phyloP scores from a whole-genome alignment of 2,797 vertebrate species.

The Danio choprae region DNA sequence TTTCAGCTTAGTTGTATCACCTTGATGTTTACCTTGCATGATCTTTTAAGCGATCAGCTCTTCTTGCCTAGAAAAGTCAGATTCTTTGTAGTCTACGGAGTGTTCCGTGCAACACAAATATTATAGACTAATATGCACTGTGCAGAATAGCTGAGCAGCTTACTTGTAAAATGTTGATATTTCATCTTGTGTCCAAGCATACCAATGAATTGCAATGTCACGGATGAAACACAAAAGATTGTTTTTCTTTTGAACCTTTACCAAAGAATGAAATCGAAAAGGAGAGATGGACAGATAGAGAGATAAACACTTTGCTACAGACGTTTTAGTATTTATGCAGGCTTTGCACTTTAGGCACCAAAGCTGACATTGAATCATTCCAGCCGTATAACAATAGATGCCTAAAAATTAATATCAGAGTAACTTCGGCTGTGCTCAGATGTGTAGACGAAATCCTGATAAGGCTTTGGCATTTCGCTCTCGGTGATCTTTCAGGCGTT shows the following conservation, averaged over 20 bases:
- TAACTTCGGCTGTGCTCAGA: not conserved
- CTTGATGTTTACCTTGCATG: not conserved
- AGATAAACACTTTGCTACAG: not conserved
- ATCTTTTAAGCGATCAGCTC: not conserved
- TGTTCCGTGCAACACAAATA: not conserved
- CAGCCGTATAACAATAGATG: conserved; percentile 8
- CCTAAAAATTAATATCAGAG: conserved; percentile 29
- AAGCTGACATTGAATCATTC: conserved; percentile 21
- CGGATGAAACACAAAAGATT: not conserved
- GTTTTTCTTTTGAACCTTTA: not conserved
- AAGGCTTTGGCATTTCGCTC: conserved; percentile 47
- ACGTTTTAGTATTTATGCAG: conserved; percentile 5
- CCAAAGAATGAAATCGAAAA: conserved; percentile 1
- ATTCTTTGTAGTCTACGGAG: not conserved
- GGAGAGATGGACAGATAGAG: not conserved
- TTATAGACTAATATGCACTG: not conserved
- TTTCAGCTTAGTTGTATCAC: conserved; percentile 1
- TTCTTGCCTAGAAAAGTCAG: not conserved
- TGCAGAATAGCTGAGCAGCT: not conserved
- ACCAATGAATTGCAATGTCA: not conserved
- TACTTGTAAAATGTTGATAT: not conserved
- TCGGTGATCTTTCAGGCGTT: conserved; percentile 33
- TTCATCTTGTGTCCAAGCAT: not conserved
- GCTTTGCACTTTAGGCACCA: conserved; percentile 27
- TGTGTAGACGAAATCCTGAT: conserved; percentile 31